These are phyloP conservation scores for Andinoacara biseriatus DNA, from an alignment of 2,113 vertebrate species.

Conservation along the genomic window DNA sequence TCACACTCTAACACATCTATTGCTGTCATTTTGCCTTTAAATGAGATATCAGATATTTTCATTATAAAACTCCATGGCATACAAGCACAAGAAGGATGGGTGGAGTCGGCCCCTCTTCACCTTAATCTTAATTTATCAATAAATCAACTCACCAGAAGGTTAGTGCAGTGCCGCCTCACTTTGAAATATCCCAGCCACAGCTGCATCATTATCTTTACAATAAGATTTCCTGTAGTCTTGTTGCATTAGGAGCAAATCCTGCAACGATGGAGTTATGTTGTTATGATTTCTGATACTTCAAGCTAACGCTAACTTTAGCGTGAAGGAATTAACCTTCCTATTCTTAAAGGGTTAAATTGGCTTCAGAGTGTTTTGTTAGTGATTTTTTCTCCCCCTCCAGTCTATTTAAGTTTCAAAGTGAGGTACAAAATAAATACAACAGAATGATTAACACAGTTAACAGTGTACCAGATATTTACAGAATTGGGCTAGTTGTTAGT, in stretches of 20 bases:
- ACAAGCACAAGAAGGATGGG: not conserved
- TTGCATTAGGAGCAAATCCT: conserved; percentile 5
- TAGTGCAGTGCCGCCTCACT: not conserved
- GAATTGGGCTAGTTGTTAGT: not conserved
- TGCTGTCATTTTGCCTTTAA: not conserved
- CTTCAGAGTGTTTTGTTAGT: conserved; percentile 8
- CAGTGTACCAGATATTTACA: no score
- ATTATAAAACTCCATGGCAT: not conserved
- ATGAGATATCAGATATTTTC: not conserved
- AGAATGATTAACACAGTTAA: no score
- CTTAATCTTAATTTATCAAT: conserved; percentile 1
- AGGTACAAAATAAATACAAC: no score
- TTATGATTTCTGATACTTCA: conserved; percentile 2
- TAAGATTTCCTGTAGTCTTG: conserved; percentile 6
- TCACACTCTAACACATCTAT: not conserved
- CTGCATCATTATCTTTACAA: not conserved
- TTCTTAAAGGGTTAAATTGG: not conserved
- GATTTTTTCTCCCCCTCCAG: not conserved
- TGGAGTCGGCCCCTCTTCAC: conserved; percentile 7
- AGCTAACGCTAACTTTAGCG: not conserved
- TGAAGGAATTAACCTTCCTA: not conserved
- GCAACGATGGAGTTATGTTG: not conserved
- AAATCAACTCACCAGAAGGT: not conserved
- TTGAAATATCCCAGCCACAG: not conserved
- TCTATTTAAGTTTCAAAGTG: no score